A percentile compares a stretch with the other conserved stretches of the same genome.
Conservation (phyloP, 2,113 vertebrate species). For the Syrmaticus mikado region DNA sequence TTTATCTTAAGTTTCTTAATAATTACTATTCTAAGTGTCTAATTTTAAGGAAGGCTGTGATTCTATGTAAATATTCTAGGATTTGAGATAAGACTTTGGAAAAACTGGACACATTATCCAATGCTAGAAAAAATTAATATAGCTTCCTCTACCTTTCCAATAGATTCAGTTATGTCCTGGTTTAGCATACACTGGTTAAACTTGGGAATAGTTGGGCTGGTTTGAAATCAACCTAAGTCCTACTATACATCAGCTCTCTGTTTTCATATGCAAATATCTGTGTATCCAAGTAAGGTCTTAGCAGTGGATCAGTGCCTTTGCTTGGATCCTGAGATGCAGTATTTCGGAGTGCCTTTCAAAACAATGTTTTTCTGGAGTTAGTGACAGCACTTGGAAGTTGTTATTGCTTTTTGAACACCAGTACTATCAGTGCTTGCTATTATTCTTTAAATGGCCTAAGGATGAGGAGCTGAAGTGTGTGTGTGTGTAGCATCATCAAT, state of each 20-base stretch:
- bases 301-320: not conserved
- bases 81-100: not conserved
- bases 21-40: constrained; percentile 1
- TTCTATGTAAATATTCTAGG: not conserved
- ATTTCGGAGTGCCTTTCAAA: not conserved
- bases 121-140: not conserved
- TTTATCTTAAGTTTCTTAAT: not conserved
- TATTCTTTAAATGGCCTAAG: constrained; percentile 13
- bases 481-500: not conserved
- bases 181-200: not conserved
- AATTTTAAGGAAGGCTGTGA: not conserved
- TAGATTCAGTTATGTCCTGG: not conserved
- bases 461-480: not conserved
- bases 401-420: not conserved
- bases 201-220: not conserved
- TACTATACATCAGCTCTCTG: not conserved
- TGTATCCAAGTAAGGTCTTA: not conserved
- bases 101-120: not conserved
- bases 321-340: not conserved
- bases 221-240: not conserved
- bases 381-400: not conserved
- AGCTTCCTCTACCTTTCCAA: not conserved
- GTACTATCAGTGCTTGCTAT: not conserved
- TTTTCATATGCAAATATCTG: not conserved
- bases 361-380: not conserved